These are phyloP conservation scores for Aplochiton taeniatus DNA, from an alignment of 2,797 vertebrate species.

Conservation along the genomic window DNA sequence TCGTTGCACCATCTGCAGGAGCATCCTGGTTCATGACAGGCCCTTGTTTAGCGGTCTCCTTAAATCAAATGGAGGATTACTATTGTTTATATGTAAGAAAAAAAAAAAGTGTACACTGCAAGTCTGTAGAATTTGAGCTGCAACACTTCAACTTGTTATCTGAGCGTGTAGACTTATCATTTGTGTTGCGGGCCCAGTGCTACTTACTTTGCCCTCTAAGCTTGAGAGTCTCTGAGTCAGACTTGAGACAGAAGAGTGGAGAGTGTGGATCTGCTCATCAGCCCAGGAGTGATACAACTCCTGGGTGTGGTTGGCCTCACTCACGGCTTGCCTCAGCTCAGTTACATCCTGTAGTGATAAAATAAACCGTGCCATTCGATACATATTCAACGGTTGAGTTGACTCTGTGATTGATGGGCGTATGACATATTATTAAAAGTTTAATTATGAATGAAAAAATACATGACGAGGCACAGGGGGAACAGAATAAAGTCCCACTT, in stretches of 20 bases:
- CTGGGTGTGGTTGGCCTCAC: constrained; percentile 69
- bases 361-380: background rate
- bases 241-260: constrained; percentile 64
- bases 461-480: background rate
- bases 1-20: too few relatives aligned
- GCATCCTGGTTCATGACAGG: too few relatives aligned
- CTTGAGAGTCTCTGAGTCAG: constrained; percentile 68
- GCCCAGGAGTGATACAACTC: constrained; percentile 60
- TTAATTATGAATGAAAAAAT: background rate
- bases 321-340: constrained; percentile 62
- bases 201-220: constrained; percentile 47
- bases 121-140: too few relatives aligned
- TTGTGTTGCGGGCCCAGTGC: too few relatives aligned
- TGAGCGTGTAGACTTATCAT: too few relatives aligned
- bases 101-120: too few relatives aligned
- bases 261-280: constrained; percentile 63
- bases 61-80: too few relatives aligned
- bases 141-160: too few relatives aligned
- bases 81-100: too few relatives aligned
- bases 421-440: background rate
- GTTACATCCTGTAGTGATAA: constrained; percentile 59
- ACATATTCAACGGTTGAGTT: background rate
- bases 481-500: too few relatives aligned
- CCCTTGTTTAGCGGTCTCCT: too few relatives aligned
- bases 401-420: background rate